These are phyloP conservation scores for Aplodontia rufa DNA, from an alignment of 2,113 vertebrate species.

Conservation along the genomic window DNA sequence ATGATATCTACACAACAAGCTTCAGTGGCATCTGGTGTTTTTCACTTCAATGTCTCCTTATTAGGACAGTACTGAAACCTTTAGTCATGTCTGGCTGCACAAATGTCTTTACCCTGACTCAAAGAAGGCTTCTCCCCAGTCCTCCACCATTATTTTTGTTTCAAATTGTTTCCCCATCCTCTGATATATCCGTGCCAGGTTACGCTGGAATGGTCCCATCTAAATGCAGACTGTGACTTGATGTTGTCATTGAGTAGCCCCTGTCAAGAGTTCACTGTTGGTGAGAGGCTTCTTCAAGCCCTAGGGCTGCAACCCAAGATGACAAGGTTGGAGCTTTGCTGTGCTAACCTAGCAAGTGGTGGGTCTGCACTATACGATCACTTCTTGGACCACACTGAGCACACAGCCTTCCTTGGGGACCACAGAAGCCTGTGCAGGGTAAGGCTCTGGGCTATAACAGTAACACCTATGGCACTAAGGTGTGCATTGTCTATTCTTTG, in stretches of 20 bases:
- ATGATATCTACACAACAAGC: not conserved
- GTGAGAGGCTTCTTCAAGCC: not conserved
- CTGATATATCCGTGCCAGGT: not conserved
- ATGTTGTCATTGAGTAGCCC: not conserved
- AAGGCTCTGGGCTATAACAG: not conserved
- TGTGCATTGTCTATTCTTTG: not conserved
- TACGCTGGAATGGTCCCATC: not conserved
- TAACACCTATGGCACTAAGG: not conserved
- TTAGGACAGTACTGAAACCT: not conserved
- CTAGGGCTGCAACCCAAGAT: not conserved
- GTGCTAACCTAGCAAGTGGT: not conserved
- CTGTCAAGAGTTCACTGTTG: not conserved
- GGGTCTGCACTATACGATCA: not conserved
- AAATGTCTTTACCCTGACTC: not conserved
- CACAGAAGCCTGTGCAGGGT: not conserved
- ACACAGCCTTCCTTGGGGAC: not conserved
- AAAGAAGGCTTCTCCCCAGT: not conserved
- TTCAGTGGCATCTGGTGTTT: not conserved
- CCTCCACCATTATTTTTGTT: not conserved
- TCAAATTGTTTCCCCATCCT: not conserved
- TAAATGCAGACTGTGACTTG: not conserved
- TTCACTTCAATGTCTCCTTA: not conserved
- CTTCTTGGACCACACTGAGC: not conserved
- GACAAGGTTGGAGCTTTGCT: not conserved
- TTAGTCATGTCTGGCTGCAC: not conserved